These are phyloP conservation scores for Drosophila chauvacae DNA, from an alignment of 1,140 invertebrate genomes.

Conservation along the genomic window DNA sequence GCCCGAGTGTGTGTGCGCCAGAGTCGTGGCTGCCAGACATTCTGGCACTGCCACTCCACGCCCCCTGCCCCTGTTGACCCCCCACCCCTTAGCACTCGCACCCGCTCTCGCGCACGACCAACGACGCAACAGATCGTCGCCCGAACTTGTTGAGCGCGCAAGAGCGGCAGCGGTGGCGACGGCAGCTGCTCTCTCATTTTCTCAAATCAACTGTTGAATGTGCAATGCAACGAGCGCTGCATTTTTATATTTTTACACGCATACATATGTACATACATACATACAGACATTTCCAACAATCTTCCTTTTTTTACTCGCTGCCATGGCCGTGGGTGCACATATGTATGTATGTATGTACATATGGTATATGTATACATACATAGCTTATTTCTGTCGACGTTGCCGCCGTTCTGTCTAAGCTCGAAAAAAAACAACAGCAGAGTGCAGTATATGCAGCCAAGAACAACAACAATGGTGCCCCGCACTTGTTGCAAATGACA, in stretches of 20 bases:
- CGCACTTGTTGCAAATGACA: conserved; percentile 81
- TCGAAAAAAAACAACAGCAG: conserved; percentile 49
- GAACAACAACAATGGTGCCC: conserved; percentile 33
- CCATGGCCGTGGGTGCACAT: conserved; percentile 64
- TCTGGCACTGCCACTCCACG: conserved; percentile 70
- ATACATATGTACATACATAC: conserved; percentile 12
- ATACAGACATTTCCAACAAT: conserved; percentile 13
- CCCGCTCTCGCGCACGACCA: conserved; percentile 6
- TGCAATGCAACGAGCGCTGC: conserved; percentile 58
- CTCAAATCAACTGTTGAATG: conserved; percentile 78
- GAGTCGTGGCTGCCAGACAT: conserved; percentile 81
- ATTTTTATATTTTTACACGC: conserved; percentile 46
- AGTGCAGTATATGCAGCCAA: conserved; percentile 35
- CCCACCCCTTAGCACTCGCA: conserved; percentile 22
- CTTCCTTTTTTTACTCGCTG: conserved; percentile 42
- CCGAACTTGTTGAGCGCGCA: conserved; percentile 72
- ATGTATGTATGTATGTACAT: conserved; percentile 4
- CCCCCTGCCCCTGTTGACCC: conserved; percentile 25
- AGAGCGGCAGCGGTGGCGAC: conserved; percentile 23
- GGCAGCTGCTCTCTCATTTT: conserved; percentile 27
- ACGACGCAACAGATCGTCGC: conserved; percentile 58
- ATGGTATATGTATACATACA: conserved; percentile 17
- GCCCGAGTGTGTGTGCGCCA: conserved; percentile 30
- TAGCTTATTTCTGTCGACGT: conserved; percentile 53
- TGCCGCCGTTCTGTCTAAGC: conserved; percentile 62